Percentiles rank a stretch among this genome's conserved stretches.
Evolutionary conservation across 2,797 vertebrate species (phyloP).

Genomic region (Falco peregrinus): DNA sequence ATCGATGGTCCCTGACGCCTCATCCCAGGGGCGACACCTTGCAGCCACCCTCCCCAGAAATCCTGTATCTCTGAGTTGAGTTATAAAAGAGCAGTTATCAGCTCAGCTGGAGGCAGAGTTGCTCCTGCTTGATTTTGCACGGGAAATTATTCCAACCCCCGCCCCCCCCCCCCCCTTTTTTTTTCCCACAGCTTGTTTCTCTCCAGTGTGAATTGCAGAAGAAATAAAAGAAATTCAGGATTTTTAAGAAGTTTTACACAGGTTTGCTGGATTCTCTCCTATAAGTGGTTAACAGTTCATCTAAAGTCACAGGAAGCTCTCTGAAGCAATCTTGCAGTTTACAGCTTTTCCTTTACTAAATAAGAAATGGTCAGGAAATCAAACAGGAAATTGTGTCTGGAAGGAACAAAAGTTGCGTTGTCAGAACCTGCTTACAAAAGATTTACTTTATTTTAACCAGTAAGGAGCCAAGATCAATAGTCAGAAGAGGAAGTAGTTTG

Average conservation of each 20-base stretch:
- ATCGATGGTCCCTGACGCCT: rapidly evolving
- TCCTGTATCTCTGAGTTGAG: neutral
- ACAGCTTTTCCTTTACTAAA: conserved; percentile 48
- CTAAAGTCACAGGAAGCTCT: conserved; percentile 33
- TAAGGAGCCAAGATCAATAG: conserved; percentile 47
- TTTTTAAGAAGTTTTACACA: neutral
- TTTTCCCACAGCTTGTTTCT: neutral
- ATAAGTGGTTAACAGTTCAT: neutral
- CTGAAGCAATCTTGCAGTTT: conserved; percentile 44
- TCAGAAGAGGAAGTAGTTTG: conserved; percentile 26
- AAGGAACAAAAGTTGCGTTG: conserved; percentile 53
- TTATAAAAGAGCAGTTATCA: neutral
- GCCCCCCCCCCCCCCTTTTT: neutral
- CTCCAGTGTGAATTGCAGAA: rapidly evolving
- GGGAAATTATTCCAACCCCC: neutral
- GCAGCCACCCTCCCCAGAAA: neutral
- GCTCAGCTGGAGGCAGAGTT: neutral
- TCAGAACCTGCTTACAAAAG: conserved; percentile 39
- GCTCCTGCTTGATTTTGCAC: neutral
- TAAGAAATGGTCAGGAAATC: conserved; percentile 59
- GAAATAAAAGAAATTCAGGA: neutral
- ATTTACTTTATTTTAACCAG: conserved; percentile 49
- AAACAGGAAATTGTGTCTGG: conserved; percentile 69
- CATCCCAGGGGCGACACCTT: neutral
- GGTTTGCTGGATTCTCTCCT: neutral